Percentiles rank a stretch among this genome's conserved stretches.
Evolutionary conservation across 2,888 invertebrate genomes (phyloP).

Genomic region (Ametastegia equiseti): DNA sequence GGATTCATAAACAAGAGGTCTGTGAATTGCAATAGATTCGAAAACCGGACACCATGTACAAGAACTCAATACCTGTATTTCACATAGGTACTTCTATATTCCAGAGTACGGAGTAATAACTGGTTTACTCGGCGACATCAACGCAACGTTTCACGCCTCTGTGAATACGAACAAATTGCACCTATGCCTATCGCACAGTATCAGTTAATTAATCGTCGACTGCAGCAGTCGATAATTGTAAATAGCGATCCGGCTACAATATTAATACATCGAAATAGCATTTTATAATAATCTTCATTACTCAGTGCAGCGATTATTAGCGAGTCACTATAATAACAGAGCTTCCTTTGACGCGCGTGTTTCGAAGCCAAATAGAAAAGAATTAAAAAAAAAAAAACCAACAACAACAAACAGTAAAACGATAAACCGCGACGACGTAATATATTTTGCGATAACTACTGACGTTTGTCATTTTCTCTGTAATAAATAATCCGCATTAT

Average conservation of each 20-base stretch:
- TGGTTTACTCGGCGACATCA: not conserved
- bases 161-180: not conserved
- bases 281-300: not conserved
- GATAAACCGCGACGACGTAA: not conserved
- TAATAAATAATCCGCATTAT: not conserved
- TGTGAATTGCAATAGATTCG: too few relatives aligned
- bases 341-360: not conserved
- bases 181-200: not conserved
- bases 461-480: not conserved
- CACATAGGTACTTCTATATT: not conserved
- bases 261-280: too few relatives aligned
- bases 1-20: too few relatives aligned
- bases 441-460: not conserved
- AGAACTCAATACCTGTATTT: not conserved
- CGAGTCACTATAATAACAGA: not conserved
- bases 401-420: too few relatives aligned
- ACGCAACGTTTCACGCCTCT: not conserved
- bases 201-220: not conserved
- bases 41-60: not conserved
- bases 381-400: not conserved
- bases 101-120: not conserved
- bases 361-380: not conserved
- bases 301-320: not conserved
- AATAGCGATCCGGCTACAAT: not conserved
- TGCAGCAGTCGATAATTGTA: not conserved